These are phyloP conservation scores for Brachyptera risi DNA, from an alignment of 2,888 invertebrate genomes.

Conservation along the genomic window DNA sequence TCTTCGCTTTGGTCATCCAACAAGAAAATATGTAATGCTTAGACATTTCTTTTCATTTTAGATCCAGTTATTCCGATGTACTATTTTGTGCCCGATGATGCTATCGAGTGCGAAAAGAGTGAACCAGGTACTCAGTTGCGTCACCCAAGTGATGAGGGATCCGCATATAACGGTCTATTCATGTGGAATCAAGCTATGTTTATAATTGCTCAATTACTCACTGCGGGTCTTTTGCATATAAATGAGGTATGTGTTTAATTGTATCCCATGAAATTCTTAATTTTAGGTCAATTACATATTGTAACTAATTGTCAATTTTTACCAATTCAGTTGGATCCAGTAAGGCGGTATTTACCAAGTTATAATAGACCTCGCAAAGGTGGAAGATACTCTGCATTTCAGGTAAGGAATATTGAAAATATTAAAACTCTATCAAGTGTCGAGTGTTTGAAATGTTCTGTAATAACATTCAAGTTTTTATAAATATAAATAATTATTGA, in stretches of 20 bases:
- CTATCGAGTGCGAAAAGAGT: constrained; percentile 64
- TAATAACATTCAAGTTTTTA: background rate
- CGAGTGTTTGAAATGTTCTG: background rate
- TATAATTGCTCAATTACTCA: constrained; percentile 87
- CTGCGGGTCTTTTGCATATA: constrained; percentile 82
- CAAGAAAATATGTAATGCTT: no score
- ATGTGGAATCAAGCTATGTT: constrained; percentile 97
- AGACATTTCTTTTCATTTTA: constrained; percentile 43
- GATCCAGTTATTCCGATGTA: constrained; percentile 95
- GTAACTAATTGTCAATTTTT: no score
- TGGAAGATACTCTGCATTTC: constrained; percentile 95
- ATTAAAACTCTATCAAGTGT: background rate
- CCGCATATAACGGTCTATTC: constrained; percentile 61
- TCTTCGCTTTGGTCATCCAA: no score
- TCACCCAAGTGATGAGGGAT: constrained; percentile 58
- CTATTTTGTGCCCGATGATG: constrained; percentile 75
- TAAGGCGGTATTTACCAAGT: constrained; percentile 90
- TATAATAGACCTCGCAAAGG: constrained; percentile 90
- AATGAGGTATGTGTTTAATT: no score
- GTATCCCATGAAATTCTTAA: no score
- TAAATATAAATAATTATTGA: background rate
- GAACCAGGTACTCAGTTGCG: constrained; percentile 65
- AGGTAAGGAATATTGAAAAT: constrained; percentile 55
- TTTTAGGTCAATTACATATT: no score
- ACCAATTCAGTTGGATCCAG: constrained; percentile 95